A percentile compares a stretch with the other conserved stretches of the same genome.
Evolutionary conservation across 2,113 vertebrate genomes (phyloP).

Genomic region (Enhydra lutris): DNA sequence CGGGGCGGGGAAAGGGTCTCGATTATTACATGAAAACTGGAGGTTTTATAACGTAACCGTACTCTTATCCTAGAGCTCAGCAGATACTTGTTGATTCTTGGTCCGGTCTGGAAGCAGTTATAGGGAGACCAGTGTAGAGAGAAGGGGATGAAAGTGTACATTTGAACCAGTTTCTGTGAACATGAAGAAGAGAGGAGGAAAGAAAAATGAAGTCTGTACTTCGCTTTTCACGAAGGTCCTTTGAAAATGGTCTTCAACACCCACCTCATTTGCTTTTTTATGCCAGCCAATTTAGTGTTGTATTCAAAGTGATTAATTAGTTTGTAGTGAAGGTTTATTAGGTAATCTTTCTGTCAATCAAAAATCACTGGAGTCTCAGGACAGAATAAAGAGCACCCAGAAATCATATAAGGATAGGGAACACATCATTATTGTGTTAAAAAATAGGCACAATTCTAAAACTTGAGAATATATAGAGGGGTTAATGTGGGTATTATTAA

Average conservation of each 20-base stretch:
- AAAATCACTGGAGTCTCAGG: slow-evolving; percentile 73
- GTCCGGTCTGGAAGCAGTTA: accelerated
- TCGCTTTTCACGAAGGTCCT: slow-evolving; percentile 83
- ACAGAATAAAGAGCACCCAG: slow-evolving; percentile 58
- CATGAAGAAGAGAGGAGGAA: not conserved
- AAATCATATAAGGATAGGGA: slow-evolving; percentile 68
- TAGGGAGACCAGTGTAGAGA: accelerated
- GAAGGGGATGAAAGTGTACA: accelerated
- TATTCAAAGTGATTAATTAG: slow-evolving; percentile 86
- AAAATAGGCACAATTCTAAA: slow-evolving; percentile 28
- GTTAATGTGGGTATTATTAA: slow-evolving; percentile 39
- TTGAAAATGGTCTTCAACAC: slow-evolving; percentile 79
- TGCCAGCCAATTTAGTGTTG: slow-evolving; percentile 82
- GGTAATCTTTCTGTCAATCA: slow-evolving; percentile 85
- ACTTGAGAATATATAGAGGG: not conserved
- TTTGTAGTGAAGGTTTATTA: slow-evolving; percentile 85
- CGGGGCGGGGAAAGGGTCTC: not conserved
- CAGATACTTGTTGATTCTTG: not conserved
- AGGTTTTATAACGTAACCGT: not conserved
- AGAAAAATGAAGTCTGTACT: slow-evolving; percentile 65
- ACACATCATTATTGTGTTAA: slow-evolving; percentile 44
- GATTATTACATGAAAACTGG: not conserved
- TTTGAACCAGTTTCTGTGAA: not conserved
- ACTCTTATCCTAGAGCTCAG: not conserved
- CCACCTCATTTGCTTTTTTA: slow-evolving; percentile 84